phyloP scores from a whole-genome alignment of 2,888 invertebrate species.

The Branchipolynoe longqiensis region DNA sequence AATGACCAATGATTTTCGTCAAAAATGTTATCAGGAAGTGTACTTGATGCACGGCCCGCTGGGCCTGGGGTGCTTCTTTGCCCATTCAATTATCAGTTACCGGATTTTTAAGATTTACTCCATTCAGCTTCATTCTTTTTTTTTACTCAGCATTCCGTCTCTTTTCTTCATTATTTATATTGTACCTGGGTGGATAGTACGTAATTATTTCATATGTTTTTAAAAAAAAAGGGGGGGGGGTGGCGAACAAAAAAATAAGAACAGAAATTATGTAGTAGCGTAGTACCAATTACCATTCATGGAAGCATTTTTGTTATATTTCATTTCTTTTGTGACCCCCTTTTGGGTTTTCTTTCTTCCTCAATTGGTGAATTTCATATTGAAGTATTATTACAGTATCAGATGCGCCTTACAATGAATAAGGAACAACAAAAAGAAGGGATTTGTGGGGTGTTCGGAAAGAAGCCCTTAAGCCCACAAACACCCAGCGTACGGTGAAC shows the following conservation, averaged over 20 bases:
- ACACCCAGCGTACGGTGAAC: too few relatives aligned
- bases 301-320: slow-evolving; percentile 24
- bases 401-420: too few relatives aligned
- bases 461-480: too few relatives aligned
- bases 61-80: not conserved
- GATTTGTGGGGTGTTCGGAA: too few relatives aligned
- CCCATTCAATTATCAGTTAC: not conserved
- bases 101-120: not conserved
- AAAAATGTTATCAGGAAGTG: slow-evolving; percentile 21
- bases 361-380: slow-evolving; percentile 22
- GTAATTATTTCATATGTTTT: not conserved
- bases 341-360: too few relatives aligned
- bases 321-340: not conserved
- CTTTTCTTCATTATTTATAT: too few relatives aligned
- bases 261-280: not conserved
- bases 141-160: slow-evolving; percentile 1
- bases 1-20: slow-evolving; percentile 25
- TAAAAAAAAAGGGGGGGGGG: not conserved
- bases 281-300: slow-evolving; percentile 36
- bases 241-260: not conserved
- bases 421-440: too few relatives aligned
- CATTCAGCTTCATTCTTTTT: slow-evolving; percentile 29
- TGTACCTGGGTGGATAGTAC: slow-evolving; percentile 15
- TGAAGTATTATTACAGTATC: too few relatives aligned
- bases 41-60: not conserved